Evolutionary conservation across 2,888 invertebrate species (phyloP), one percentile per base, ranked within the genome.

Genomic region (Mesoligia furuncula): DNA sequence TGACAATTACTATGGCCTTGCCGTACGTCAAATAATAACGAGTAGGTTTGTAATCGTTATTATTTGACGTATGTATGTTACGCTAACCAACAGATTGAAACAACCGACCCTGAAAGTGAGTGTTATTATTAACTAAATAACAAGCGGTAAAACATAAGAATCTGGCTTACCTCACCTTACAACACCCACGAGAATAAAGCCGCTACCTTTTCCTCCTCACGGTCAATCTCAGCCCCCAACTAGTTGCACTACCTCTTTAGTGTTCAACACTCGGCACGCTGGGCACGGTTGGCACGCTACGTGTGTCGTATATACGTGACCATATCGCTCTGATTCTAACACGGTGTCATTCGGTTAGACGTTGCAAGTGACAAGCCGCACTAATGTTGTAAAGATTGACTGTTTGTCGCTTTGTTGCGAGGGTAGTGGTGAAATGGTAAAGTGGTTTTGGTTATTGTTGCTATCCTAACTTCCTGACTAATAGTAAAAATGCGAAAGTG

Each of bases 261-360:
- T 69, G 68, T 42, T 20, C 27, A 59, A 45, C 73, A 61, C 59
- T 66, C 45, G 45, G 62, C 71, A 78, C 83, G 75, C 48, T 36
- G n/a, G 36, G 17, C 80, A 79, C 66, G 83, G 61, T 62, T 57
- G 73, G 17, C 80, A 83, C 76, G 76, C 36, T 59, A 71, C 83
- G 70, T 76, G 76, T 73, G 42, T 54, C 62, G 39, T 62, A 42
- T 64, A 77, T 64, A 80, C 80, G 83, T 83, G 80, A 80, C 77
- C 80, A 80, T 59, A 67, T 66, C 62, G 80, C 73, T 71, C 77
- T 68, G 83, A 80, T 77, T 83, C 67, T 68, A 39, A 75, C 83
- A 80, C 42, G 39, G 59, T 76, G 66, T 73, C 83, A 54, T 39
- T n/a, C 42, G 24, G 57, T 70, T 39, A 67, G 24, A 45, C n/a